These are phyloP conservation scores for Pyrrhosoma nymphula DNA, from an alignment of 2,888 invertebrate species.

Conservation along the genomic window DNA sequence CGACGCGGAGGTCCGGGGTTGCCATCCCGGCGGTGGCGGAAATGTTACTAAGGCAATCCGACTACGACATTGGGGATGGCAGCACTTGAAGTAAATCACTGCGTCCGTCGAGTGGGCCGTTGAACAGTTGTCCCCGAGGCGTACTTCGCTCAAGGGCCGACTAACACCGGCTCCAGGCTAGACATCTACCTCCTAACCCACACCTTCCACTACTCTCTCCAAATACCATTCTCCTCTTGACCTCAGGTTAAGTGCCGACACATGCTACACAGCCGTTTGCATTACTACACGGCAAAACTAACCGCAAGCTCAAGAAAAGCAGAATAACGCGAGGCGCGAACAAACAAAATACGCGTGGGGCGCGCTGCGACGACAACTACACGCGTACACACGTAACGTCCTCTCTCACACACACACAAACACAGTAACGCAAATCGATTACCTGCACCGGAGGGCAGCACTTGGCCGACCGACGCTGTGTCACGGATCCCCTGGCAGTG, in stretches of 20 bases:
- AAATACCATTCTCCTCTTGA: no score
- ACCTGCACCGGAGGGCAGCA: constrained; percentile 27
- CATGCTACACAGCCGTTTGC: not conserved
- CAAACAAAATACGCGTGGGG: not conserved
- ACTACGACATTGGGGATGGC: not conserved
- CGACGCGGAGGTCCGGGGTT: no score
- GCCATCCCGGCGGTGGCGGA: no score
- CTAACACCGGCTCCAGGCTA: no score
- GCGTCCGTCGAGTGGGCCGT: no score
- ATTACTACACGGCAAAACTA: no score
- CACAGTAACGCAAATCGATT: not conserved
- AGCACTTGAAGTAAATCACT: not conserved
- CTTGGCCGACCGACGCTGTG: not conserved
- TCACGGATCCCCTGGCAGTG: constrained; percentile 45
- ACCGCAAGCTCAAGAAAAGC: no score
- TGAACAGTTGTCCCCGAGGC: no score
- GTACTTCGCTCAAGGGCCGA: no score
- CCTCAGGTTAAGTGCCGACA: not conserved
- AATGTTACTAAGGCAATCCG: not conserved
- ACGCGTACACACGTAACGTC: not conserved
- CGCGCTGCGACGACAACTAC: not conserved
- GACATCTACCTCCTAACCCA: no score
- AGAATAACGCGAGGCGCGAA: not conserved
- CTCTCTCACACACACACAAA: not conserved
- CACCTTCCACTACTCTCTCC: no score